phyloP scores from a whole-genome alignment of 2,888 invertebrate species.

The Pharmacophagus antenor region DNA sequence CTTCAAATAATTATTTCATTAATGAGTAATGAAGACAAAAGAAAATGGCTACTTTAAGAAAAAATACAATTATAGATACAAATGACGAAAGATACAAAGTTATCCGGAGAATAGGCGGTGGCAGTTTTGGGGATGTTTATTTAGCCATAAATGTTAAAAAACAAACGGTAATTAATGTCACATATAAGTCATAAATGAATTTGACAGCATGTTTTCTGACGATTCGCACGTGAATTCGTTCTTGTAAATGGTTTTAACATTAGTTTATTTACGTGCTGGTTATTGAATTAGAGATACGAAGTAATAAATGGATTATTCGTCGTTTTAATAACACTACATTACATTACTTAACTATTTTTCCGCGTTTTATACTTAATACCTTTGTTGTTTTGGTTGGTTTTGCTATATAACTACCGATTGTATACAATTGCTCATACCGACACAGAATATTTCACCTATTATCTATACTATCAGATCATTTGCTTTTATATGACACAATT shows the following conservation, averaged over 20 bases:
- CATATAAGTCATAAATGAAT: constrained; percentile 27
- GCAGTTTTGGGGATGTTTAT: constrained; percentile 99
- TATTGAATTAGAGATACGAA: background rate
- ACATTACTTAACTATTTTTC: background rate
- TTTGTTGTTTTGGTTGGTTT: background rate
- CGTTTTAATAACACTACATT: background rate
- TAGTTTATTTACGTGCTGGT: background rate
- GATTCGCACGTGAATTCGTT: constrained; percentile 53
- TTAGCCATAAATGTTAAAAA: constrained; percentile 94
- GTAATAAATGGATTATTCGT: background rate
- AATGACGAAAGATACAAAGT: constrained; percentile 91
- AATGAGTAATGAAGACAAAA: constrained; percentile 73
- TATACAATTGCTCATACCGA: background rate
- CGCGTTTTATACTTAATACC: background rate
- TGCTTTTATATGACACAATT: background rate
- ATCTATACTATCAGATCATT: background rate
- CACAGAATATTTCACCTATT: constrained; percentile 1
- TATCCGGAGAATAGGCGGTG: constrained; percentile 98
- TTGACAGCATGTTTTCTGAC: constrained; percentile 22
- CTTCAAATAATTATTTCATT: constrained; percentile 64
- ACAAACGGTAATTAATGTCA: constrained; percentile 88
- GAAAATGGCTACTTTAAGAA: constrained; percentile 76
- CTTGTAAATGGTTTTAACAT: background rate
- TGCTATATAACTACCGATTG: background rate
- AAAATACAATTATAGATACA: constrained; percentile 80